Conservation (phyloP, 2,888 invertebrate species). For the Actias luna region DNA sequence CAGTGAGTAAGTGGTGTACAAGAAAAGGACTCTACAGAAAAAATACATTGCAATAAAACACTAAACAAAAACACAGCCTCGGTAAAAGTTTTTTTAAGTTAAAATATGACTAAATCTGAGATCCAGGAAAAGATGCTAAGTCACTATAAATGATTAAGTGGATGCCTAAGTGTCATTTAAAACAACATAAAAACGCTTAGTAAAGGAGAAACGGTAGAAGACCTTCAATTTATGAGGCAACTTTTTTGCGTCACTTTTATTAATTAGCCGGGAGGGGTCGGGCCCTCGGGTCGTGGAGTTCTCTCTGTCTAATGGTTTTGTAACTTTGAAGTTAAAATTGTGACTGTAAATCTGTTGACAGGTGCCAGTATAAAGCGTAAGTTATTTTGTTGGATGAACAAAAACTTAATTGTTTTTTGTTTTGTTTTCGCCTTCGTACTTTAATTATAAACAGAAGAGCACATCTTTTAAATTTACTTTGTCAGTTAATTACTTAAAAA, state of each 20-base stretch:
- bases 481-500: background rate
- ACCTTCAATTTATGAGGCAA: slow-evolving; percentile 39
- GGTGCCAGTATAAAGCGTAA: slow-evolving; percentile 23
- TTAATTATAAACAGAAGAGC: background rate
- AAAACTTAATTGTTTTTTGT: slow-evolving; percentile 7
- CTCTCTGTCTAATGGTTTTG: slow-evolving; percentile 40
- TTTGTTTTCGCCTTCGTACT: background rate
- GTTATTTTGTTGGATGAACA: background rate
- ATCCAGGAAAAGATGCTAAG: slow-evolving; percentile 5
- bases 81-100: background rate
- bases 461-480: background rate
- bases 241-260: slow-evolving; percentile 44
- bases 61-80: background rate
- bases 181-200: slow-evolving; percentile 24
- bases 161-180: slow-evolving; percentile 19
- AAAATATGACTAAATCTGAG: background rate
- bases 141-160: slow-evolving; percentile 8
- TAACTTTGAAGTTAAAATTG: slow-evolving; percentile 40
- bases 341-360: slow-evolving; percentile 23
- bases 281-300: slow-evolving; percentile 25
- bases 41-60: background rate
- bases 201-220: slow-evolving; percentile 25
- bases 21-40: no score
- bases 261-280: slow-evolving; percentile 38
- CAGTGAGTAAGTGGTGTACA: no score